Evolutionary conservation across 2,113 vertebrate species (phyloP), one percentile per base, ranked within the genome.

Genomic region (Cichladusa arquata): DNA sequence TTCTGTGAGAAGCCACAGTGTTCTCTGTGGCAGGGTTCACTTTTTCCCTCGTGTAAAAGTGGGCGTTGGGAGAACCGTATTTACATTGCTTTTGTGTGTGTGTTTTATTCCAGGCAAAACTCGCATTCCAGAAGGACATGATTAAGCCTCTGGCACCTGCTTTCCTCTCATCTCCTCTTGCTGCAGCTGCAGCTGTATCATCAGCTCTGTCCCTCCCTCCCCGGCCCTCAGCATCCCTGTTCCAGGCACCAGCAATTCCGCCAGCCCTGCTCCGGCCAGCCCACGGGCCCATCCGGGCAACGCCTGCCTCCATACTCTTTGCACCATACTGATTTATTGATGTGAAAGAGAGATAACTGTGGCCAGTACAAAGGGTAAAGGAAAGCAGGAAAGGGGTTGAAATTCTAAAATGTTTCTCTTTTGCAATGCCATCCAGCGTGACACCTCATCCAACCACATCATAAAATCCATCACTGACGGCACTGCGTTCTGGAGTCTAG

Each of bases 251-350:
- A 3, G 97, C 98, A 19, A 97, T 99, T 40, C 97, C 98, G 2
- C 98, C 98, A 8, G 98, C 99, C 48, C 98, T 99, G 82, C 98
- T 99, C 86, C 98, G 99, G 90, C 98, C 99, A 0, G 98, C 98
- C 45, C 99, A 99, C 0, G 99, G 99, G 67, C 99, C 99, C 79
- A 98, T 99, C 66, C 98, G 99, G 36, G 97, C 98, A 4, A 98
- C 98, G 7, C 98, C 98, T 3, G 97, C 98, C 60, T 99, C 99
- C 20, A 98, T 99, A 83, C 98, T 99, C 80, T 99, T 99, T 82
- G 92, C 99, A 17, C 99, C 99, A 0, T 99, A 99, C 97, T 99
- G 81, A 98, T 26, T 67, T 42, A 72, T 66, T 51, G 40, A 31
- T 58, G 79, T 45, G 15, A 62, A 69, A 56, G 54, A 44, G 20